These are phyloP conservation scores for Notodonta dromedarius DNA, from an alignment of 2,888 invertebrate species.

Conservation along the genomic window DNA sequence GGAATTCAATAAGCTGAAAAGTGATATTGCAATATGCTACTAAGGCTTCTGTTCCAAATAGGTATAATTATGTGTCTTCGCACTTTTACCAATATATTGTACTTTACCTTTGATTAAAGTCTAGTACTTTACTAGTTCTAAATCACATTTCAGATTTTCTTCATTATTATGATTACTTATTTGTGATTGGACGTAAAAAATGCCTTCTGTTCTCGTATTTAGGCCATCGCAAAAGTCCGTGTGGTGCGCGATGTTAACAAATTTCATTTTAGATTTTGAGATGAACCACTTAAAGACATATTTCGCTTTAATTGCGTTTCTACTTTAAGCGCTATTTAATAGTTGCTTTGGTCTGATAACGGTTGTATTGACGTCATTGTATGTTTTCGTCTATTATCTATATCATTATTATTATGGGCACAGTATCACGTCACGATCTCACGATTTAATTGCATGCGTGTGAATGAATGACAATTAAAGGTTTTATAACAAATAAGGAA, in stretches of 20 bases:
- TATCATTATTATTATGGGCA: constrained; percentile 27
- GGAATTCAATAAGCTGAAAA: constrained; percentile 19
- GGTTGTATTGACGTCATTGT: constrained; percentile 33
- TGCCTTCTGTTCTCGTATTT: too few species aligned
- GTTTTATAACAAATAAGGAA: constrained; percentile 11
- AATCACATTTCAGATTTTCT: too few species aligned
- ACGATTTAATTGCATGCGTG: constrained; percentile 32
- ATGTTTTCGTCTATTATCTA: constrained; percentile 29
- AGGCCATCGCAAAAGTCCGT: too few species aligned
- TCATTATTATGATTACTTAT: too few species aligned
- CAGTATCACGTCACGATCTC: constrained; percentile 32
- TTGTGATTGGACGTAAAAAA: too few species aligned
- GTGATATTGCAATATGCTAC: constrained; percentile 10
- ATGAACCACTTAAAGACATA: too few species aligned
- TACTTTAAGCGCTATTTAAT: not conserved
- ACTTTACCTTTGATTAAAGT: too few species aligned
- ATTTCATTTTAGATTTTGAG: not conserved
- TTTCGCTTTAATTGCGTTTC: not conserved
- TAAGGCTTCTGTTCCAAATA: constrained; percentile 2
- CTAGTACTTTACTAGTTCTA: too few species aligned
- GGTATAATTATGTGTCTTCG: too few species aligned
- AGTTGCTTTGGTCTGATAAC: constrained; percentile 18
- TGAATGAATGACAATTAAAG: constrained; percentile 25
- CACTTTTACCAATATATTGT: too few species aligned
- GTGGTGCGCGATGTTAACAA: too few species aligned